Evolutionary conservation across 1,140 invertebrate genomes (phyloP), one percentile per base, ranked within the genome.

Genomic region (Ceratina calcarata): DNA sequence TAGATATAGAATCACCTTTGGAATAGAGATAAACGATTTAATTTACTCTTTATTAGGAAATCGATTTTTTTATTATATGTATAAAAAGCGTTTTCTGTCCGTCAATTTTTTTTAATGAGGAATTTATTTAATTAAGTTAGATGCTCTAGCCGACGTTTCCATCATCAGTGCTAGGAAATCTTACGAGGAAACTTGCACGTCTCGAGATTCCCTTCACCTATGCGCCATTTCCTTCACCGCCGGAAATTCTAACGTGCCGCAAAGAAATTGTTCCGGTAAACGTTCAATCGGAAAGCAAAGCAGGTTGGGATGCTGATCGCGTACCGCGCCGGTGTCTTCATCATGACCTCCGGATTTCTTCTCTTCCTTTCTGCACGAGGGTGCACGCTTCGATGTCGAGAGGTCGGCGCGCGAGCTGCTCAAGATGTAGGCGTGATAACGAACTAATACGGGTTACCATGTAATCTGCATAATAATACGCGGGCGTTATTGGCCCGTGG

Each of bases 401-500:
- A 13, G 55, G 55, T 57, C 18, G 15, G 2, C 57, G 64, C 22
- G 67, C 67, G 60, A 75, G 84, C 82, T 87, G 90, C 91, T 91
- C 89, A 88, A 92, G 90, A 92, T 91, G 90, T 92, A 88, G 88
- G 86, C 81, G 87, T 84, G 91, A 92, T 92, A 92, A 92, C 89
- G 89, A 93, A 92, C 92, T 92, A 92, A 92, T 93, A 92, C 89
- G 85, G 90, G 90, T 90, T 92, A 91, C 89, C 82, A 82, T 87
- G 88, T 90, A 92, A 93, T 93, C 88, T 93, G 91, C 91, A 93
- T 93, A 91, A 93, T 92, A 93, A 93, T 92, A 86, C 88, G 80
- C 80, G 79, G 77, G 80, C 84, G 88, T 91, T 92, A 92, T 90
- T 91, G 90, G 87, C 83, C 88, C 79, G 89, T 90, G 89, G 88